A percentile compares a stretch with the other conserved stretches of the same genome.
phyloP scores from a whole-genome alignment of 2,113 vertebrate species.

The Anolis sagrei region DNA sequence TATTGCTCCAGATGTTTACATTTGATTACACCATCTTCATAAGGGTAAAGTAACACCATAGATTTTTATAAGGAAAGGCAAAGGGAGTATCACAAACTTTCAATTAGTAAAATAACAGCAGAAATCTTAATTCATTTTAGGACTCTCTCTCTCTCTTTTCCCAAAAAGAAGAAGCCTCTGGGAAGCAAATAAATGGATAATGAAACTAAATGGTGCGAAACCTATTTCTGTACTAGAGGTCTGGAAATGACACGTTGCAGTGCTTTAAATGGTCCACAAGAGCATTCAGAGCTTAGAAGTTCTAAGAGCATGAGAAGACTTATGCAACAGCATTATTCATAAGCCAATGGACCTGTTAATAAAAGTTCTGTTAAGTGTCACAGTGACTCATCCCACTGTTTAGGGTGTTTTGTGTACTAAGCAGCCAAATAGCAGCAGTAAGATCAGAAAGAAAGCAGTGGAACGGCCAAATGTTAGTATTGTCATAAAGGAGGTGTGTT shows the following conservation, averaged over 20 bases:
- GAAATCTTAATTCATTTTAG: constrained; percentile 35
- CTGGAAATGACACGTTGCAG: constrained; percentile 14
- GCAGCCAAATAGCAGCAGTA: constrained; percentile 3
- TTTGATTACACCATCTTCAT: constrained; percentile 6
- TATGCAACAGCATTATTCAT: constrained; percentile 36
- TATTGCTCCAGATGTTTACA: neutral
- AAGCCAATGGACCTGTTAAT: constrained; percentile 25
- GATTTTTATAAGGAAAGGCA: neutral
- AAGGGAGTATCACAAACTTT: neutral
- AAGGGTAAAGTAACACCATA: neutral
- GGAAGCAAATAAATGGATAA: constrained; percentile 45
- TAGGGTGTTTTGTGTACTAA: constrained; percentile 14
- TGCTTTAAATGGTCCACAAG: constrained; percentile 38
- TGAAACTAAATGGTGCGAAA: constrained; percentile 50
- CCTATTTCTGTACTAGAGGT: constrained; percentile 48
- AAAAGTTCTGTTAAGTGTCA: constrained; percentile 31
- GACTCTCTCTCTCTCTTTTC: neutral
- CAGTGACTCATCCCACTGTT: constrained; percentile 26
- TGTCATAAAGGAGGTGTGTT: neutral
- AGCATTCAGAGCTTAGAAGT: constrained; percentile 9
- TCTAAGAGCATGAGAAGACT: constrained; percentile 23
- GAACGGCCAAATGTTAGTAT: neutral
- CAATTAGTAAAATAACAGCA: neutral
- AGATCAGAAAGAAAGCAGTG: constrained; percentile 13
- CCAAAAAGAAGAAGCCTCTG: constrained; percentile 10